phyloP scores from a whole-genome alignment of 23 tunicate species.

The Diplosoma virens region DNA sequence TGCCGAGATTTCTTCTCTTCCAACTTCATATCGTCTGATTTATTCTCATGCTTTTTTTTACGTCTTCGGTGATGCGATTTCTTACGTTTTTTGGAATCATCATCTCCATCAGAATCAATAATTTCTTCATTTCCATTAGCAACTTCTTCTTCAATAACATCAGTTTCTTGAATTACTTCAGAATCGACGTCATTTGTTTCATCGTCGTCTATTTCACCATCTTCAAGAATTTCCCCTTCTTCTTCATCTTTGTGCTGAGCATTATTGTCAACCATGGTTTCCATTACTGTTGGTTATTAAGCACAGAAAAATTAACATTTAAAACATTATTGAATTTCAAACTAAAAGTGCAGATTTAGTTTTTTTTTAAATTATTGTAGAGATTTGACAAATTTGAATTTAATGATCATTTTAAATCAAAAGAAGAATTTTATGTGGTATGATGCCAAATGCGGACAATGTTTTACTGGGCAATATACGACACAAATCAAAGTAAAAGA shows the following conservation, averaged over 20 bases:
- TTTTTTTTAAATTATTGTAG: too few relatives aligned
- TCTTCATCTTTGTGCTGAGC: slow-evolving; percentile 17
- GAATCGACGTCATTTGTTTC: background rate
- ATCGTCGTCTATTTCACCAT: slow-evolving; percentile 87
- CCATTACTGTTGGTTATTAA: background rate
- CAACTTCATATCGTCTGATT: slow-evolving; percentile 60
- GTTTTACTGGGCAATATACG: too few relatives aligned
- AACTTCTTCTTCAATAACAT: slow-evolving; percentile 19
- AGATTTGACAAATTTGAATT: too few relatives aligned
- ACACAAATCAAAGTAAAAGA: too few relatives aligned
- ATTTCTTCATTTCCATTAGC: slow-evolving; percentile 35
- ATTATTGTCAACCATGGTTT: background rate
- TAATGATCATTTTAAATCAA: too few relatives aligned
- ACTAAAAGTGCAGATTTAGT: too few relatives aligned
- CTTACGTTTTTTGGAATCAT: slow-evolving; percentile 42
- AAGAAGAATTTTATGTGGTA: too few relatives aligned
- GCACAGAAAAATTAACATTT: background rate
- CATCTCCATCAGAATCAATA: slow-evolving; percentile 31
- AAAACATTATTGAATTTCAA: too few relatives aligned
- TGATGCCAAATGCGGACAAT: too few relatives aligned
- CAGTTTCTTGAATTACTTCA: background rate
- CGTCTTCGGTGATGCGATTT: slow-evolving; percentile 56
- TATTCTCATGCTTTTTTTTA: slow-evolving; percentile 53
- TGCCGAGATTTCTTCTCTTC: slow-evolving; percentile 77
- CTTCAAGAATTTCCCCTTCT: slow-evolving; percentile 78